phyloP scores from a whole-genome alignment of 1,140 invertebrate genomes.

The Scylla paramamosain region DNA sequence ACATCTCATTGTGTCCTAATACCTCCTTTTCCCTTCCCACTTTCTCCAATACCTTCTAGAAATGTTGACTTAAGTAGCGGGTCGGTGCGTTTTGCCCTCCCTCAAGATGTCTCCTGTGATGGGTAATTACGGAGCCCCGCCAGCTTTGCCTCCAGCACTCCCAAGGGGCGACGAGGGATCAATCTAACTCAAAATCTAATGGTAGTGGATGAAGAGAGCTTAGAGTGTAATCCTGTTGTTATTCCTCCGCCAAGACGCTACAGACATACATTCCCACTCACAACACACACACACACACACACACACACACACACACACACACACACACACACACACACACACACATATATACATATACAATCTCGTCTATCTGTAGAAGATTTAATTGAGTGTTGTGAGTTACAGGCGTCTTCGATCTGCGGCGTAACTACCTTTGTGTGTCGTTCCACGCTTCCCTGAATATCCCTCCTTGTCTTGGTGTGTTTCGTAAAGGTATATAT shows the following conservation, averaged over 20 bases:
- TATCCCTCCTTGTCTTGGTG: no score
- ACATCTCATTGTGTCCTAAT: not conserved
- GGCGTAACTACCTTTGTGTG: no score
- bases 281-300: not conserved
- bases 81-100: not conserved
- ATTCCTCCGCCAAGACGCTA: not conserved
- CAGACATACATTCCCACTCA: not conserved
- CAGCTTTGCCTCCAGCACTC: not conserved
- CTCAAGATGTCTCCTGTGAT: not conserved
- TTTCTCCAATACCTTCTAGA: not conserved
- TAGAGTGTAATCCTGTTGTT: not conserved
- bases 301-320: constrained; percentile 12
- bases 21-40: not conserved
- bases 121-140: not conserved
- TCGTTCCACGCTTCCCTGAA: no score
- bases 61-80: not conserved
- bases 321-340: not conserved
- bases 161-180: not conserved
- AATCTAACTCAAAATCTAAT: not conserved
- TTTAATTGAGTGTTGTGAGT: no score
- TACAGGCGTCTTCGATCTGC: no score
- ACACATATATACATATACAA: no score
- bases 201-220: not conserved
- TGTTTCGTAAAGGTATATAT: no score
- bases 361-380: no score